phyloP scores from a whole-genome alignment of 2,113 vertebrate genomes.

The Dromiciops gliroides region DNA sequence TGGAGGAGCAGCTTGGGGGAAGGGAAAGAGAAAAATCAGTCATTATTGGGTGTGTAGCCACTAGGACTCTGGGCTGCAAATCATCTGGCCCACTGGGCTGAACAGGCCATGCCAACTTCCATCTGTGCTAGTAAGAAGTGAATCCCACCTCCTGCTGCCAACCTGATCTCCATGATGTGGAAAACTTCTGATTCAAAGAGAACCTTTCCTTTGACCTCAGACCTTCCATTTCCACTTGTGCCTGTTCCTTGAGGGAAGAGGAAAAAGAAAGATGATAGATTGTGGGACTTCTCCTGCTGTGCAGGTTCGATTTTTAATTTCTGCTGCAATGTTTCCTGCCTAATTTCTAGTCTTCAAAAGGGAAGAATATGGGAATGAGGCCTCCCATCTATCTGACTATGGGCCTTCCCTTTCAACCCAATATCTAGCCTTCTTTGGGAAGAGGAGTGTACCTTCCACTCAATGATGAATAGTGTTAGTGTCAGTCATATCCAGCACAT shows the following conservation, averaged over 20 bases:
- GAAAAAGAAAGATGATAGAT: not conserved
- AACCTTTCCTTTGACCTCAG: not conserved
- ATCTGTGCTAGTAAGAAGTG: not conserved
- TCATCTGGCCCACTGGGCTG: not conserved
- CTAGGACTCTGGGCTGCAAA: not conserved
- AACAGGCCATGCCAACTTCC: not conserved
- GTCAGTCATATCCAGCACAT: no score
- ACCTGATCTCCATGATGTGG: not conserved
- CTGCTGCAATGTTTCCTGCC: not conserved
- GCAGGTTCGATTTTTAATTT: not conserved
- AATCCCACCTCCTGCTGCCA: not conserved
- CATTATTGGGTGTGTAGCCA: not conserved
- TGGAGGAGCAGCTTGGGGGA: not conserved
- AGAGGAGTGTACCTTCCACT: not conserved
- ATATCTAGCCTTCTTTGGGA: not conserved
- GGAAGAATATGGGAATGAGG: not conserved
- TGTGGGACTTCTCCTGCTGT: not conserved
- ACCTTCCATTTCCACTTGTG: not conserved
- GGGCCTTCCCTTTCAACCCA: no score
- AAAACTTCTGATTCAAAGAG: not conserved
- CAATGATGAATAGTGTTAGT: no score
- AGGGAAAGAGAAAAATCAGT: not conserved
- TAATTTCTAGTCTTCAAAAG: not conserved
- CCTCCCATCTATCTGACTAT: not conserved
- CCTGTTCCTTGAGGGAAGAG: not conserved